Percentiles rank a stretch among this genome's conserved stretches.
Evolutionary conservation across 53 echinoderm and acorn worm genomes (phyloP).

Genomic region (Pentamera pediparva): DNA sequence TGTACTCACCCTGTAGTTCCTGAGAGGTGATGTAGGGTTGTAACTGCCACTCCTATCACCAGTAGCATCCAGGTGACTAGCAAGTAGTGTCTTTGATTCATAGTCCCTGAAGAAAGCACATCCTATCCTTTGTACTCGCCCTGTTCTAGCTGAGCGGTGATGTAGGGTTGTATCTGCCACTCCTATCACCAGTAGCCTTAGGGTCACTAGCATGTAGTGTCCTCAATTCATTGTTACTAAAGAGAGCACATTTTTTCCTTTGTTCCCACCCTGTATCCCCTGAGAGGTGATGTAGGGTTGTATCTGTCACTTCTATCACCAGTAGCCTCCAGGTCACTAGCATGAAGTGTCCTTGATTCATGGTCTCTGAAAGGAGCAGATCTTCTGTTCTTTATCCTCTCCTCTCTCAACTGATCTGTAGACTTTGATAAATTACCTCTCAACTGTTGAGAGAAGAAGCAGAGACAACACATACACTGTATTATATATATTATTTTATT

Average conservation of each 20-base stretch:
- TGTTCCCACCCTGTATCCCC: slow-evolving; percentile 59
- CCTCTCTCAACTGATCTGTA: slow-evolving; percentile 51
- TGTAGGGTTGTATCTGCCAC: slow-evolving; percentile 51
- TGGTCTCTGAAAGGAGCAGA: neutral
- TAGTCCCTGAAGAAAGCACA: too few species aligned
- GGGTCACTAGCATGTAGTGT: slow-evolving; percentile 68
- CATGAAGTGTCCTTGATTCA: slow-evolving; percentile 44
- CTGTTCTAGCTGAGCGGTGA: slow-evolving; percentile 55
- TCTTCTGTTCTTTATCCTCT: slow-evolving; percentile 23
- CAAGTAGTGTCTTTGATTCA: slow-evolving; percentile 38
- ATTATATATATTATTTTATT: too few species aligned
- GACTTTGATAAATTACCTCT: slow-evolving; percentile 57
- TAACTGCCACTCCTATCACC: slow-evolving; percentile 23
- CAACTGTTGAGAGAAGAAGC: slow-evolving; percentile 33
- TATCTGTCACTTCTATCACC: slow-evolving; percentile 32
- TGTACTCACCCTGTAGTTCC: slow-evolving; percentile 51
- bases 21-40: slow-evolving; percentile 51
- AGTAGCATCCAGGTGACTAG: slow-evolving; percentile 52
- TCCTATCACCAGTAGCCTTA: slow-evolving; percentile 18
- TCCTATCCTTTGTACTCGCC: too few species aligned
- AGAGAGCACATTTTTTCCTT: too few species aligned
- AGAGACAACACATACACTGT: too few species aligned
- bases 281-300: slow-evolving; percentile 59
- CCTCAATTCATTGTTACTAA: slow-evolving; percentile 1
- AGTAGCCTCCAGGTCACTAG: slow-evolving; percentile 60